A percentile compares a stretch with the other conserved stretches of the same genome.
These are phyloP conservation scores for Aramus guarauna DNA, from an alignment of 2,113 vertebrate species.

Conservation along the genomic window DNA sequence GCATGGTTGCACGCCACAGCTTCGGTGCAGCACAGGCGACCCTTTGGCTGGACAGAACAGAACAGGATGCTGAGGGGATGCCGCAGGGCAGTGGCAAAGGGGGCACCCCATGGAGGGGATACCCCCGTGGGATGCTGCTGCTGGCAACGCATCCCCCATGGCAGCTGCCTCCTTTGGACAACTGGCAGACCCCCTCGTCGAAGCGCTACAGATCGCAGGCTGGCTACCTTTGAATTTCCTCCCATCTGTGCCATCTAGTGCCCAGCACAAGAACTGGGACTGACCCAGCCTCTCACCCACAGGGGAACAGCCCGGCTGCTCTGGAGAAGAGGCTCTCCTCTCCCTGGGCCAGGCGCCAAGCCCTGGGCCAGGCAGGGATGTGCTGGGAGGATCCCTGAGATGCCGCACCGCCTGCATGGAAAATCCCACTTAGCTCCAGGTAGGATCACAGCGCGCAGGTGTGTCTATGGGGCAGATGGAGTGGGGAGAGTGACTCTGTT, in stretches of 20 bases:
- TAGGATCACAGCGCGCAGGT: slow-evolving; percentile 18
- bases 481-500: background rate
- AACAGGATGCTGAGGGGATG: background rate
- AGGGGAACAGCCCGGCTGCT: slow-evolving; percentile 30
- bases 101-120: background rate
- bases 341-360: background rate
- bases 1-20: fast-evolving
- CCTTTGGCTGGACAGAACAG: background rate
- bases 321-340: slow-evolving; percentile 10
- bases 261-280: slow-evolving; percentile 34
- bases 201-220: background rate
- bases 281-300: slow-evolving; percentile 40
- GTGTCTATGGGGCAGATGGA: background rate
- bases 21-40: background rate
- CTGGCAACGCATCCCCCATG: background rate
- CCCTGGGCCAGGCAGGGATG: slow-evolving; percentile 14
- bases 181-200: background rate
- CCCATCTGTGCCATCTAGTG: slow-evolving; percentile 56
- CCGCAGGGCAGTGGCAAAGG: background rate
- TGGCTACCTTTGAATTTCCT: background rate
- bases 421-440: slow-evolving; percentile 2
- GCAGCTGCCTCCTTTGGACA: background rate
- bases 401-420: background rate
- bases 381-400: slow-evolving; percentile 27
- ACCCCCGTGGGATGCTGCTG: background rate